Evolutionary conservation across 2,113 vertebrate species (phyloP), one percentile per base, ranked within the genome.

Genomic region (Xyrauchen texanus): DNA sequence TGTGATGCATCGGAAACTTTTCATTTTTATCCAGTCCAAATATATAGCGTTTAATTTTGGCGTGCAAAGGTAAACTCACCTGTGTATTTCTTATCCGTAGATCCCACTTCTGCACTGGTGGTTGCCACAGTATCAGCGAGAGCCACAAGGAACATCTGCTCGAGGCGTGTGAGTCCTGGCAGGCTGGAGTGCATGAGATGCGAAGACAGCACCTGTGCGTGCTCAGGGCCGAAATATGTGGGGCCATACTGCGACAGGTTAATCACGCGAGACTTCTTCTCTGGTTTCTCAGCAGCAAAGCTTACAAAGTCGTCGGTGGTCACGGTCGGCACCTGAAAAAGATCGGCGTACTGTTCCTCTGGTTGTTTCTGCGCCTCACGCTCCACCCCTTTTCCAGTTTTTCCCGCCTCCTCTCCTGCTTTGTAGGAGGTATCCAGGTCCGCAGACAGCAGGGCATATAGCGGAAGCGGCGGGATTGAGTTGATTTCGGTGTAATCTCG

Each of bases 141-240:
- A 52, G 97, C 98, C 74, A 99, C 97, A 64, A 99, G 92, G 88
- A 99, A 99, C 98, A 99, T 99, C 90, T 99, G 98, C 90, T 99
- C 98, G 8, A 99, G 90, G 76, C 96, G 94, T 34, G 98, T 99
- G 79, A 99, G 94, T 70, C 98, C 98, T 7, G 98, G 98, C 7
- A 99, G 91, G 87, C 98, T 99, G 8, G 97, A 98, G 87, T 98
- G 98, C 96, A 99, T 98, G 42, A 99, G 93, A 87, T 99, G 98
- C 85, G 96, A 98, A 84, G 98, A 98, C 70, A 99, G 93, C 9
- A 99, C 96, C 85, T 97, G 96, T 34, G 98, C 96, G 0, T 99
- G 98, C 73, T 99, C 98, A 55, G 94, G 94, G 76, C 98, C 98
- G 87, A 99, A 98, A 87, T 95, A 97, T 4, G 96, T 95, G 0